These are phyloP conservation scores for Clarias laeviceps DNA, from an alignment of 2,797 vertebrate species.

Conservation along the genomic window DNA sequence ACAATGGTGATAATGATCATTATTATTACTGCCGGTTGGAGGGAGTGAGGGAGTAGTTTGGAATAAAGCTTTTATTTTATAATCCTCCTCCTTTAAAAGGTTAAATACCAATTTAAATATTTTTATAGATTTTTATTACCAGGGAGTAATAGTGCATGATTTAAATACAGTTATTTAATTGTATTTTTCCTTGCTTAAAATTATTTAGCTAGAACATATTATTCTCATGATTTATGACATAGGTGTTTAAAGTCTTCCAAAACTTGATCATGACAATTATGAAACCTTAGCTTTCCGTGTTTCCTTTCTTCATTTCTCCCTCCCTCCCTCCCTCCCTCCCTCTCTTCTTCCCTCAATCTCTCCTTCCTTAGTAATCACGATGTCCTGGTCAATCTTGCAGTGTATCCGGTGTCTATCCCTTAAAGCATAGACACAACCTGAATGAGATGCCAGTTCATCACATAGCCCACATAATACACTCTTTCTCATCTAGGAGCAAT, in stretches of 20 bases:
- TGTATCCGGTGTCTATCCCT: neutral
- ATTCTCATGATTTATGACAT: neutral
- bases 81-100: conserved; percentile 81
- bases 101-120: conserved; percentile 83
- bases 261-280: neutral
- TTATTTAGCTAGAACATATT: neutral
- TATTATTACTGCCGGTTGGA: conserved; percentile 80
- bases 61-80: conserved; percentile 77
- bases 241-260: neutral
- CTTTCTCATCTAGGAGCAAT: neutral
- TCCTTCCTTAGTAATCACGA: neutral
- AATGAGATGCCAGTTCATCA: neutral
- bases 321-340: neutral
- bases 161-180: conserved; percentile 57
- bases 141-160: conserved; percentile 73
- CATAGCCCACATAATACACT: neutral
- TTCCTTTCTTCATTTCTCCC: neutral
- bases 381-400: neutral
- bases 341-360: neutral
- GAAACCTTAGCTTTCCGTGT: neutral
- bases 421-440: neutral
- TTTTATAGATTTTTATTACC: conserved; percentile 65
- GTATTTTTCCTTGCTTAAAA: conserved; percentile 60
- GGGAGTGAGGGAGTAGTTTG: conserved; percentile 69
- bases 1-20: conserved; percentile 83